Conservation (phyloP, 2,888 invertebrate genomes). For the Dicycla oo region DNA sequence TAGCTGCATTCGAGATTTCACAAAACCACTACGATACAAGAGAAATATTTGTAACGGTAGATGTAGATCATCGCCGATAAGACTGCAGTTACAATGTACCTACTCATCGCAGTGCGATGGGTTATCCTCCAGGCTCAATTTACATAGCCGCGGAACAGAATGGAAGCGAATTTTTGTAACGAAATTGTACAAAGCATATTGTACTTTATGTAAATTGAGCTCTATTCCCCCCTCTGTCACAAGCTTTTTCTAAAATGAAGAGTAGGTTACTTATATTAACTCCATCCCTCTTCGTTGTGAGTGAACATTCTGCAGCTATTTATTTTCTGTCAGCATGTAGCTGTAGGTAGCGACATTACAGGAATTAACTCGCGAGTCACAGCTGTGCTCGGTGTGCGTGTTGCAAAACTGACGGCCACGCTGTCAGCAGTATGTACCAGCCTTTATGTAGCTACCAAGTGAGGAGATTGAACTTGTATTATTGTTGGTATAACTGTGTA, state of each 20-base stretch:
- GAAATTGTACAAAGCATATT: too few species aligned
- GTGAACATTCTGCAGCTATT: constrained; percentile 43
- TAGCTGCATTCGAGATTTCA: background rate
- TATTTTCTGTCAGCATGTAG: constrained; percentile 24
- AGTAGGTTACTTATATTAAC: background rate
- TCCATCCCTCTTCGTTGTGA: constrained; percentile 4
- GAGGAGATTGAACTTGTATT: constrained; percentile 8
- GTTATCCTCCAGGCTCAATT: background rate
- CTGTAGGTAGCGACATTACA: constrained; percentile 43
- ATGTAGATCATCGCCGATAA: background rate
- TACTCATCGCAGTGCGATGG: background rate
- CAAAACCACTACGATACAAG: background rate
- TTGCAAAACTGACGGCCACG: constrained; percentile 31
- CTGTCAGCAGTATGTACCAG: background rate
- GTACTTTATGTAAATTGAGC: too few species aligned
- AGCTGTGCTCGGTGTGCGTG: constrained; percentile 36
- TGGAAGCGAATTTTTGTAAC: too few species aligned
- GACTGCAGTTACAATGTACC: background rate
- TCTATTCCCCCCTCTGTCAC: background rate
- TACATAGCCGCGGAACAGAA: too few species aligned
- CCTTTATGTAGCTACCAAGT: background rate
- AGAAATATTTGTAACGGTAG: background rate
- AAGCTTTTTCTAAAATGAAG: background rate
- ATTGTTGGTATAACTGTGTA: background rate
- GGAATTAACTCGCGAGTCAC: constrained; percentile 46